Evolutionary conservation across 1,140 invertebrate genomes (phyloP), one percentile per base, ranked within the genome.

Genomic region (Drosophila truncata): DNA sequence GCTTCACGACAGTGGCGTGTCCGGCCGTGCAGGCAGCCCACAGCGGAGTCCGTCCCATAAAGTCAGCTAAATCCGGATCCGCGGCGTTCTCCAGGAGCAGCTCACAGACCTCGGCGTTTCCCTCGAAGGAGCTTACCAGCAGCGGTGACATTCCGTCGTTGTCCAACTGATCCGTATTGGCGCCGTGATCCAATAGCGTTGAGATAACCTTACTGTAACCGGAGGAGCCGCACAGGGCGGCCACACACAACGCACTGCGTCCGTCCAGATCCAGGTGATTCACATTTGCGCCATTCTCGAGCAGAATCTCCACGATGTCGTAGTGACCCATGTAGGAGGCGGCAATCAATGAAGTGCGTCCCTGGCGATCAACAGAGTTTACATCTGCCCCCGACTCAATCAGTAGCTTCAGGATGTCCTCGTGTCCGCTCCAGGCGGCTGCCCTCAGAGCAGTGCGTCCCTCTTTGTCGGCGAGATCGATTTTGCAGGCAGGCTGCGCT

Each of bases 81-180:
- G 97, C 97, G 73, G 97, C 97, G 80, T 96, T 96, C 93, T 98
- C 97, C 64, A 98, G 92, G 9, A 98, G 93, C 27, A 98, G 85
- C 86, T 98, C 97, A 83, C 97, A 98, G 2, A 98, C 96, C 82
- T 97, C 96, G 10, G 91, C 80, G 29, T 93, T 93, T 54, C 98
- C 98, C 93, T 99, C 98, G 85, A 99, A 99, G 1, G 98, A 97
- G 10, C 98, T 98, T 2, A 99, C 98, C 46, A 99, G 94, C 11
- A 99, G 93, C 3, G 98, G 97, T 4, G 98, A 98, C 94, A 98
- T 98, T 0, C 97, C 97, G 88, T 99, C 98, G 66, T 97, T 96
- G 91, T 99, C 98, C 74, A 97, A 95, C 69, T 97, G 96, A 93
- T 98, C 96, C 2, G 98, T 97, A 55, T 95, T 95, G 1, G 98